Conservation (phyloP, 2,113 vertebrate species). For the Ictalurus punctatus region DNA sequence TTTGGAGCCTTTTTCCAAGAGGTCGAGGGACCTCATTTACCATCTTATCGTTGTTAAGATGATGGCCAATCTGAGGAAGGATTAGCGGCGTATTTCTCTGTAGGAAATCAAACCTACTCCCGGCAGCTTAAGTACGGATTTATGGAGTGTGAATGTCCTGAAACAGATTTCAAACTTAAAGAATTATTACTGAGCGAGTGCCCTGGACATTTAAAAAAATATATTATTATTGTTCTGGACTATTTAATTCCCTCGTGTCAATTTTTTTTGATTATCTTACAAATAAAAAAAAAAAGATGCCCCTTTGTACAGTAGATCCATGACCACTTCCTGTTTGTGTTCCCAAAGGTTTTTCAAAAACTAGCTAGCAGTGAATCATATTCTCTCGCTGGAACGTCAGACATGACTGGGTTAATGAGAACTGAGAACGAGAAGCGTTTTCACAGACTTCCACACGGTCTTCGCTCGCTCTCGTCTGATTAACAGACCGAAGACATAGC, state of each 20-base stretch:
- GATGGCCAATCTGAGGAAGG: not conserved
- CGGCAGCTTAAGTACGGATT: not conserved
- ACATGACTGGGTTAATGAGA: not conserved
- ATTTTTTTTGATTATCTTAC: not conserved
- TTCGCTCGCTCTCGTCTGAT: not conserved
- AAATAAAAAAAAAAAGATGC: not conserved
- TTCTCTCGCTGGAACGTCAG: not conserved
- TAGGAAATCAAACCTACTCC: not conserved
- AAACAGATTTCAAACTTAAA: not conserved
- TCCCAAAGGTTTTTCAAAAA: not conserved
- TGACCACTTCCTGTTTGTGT: not conserved
- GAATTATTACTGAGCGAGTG: not conserved
- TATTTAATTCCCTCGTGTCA: not conserved
- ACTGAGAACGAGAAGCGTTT: not conserved
- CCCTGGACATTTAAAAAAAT: not conserved
- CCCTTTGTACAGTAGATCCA: not conserved
- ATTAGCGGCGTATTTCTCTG: not conserved
- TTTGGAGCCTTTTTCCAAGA: not conserved
- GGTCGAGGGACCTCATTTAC: constrained; percentile 4
- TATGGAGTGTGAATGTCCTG: not conserved
- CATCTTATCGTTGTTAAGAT: constrained; percentile 2
- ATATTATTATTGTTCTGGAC: not conserved
- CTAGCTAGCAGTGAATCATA: not conserved
- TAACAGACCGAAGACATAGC: not conserved
- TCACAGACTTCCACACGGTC: not conserved